Conservation (phyloP, 2,888 invertebrate genomes). For the Anorthoa munda region DNA sequence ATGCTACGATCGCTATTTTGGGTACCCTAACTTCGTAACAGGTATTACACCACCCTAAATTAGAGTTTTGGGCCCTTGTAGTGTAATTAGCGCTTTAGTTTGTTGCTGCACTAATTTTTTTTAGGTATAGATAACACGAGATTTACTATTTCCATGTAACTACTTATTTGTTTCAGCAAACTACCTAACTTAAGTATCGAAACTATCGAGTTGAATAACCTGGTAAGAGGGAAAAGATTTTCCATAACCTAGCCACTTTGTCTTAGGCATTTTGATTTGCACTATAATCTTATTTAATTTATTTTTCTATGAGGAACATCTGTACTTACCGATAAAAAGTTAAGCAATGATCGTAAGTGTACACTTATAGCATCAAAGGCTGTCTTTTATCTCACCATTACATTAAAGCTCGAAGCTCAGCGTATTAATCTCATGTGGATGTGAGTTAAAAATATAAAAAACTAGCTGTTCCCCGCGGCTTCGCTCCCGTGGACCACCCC, state of each 20-base stretch:
- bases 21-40: too few relatives aligned
- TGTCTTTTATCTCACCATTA: conserved; percentile 68
- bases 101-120: not conserved
- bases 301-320: conserved; percentile 28
- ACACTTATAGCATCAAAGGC: conserved; percentile 69
- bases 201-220: not conserved
- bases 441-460: conserved; percentile 75
- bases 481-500: too few relatives aligned
- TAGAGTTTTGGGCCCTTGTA: too few relatives aligned
- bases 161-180: not conserved
- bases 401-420: conserved; percentile 59
- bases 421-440: conserved; percentile 69
- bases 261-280: not conserved
- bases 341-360: conserved; percentile 40
- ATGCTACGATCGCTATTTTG: too few relatives aligned
- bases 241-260: too few relatives aligned
- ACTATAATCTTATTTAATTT: not conserved
- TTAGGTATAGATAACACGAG: too few relatives aligned
- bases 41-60: too few relatives aligned
- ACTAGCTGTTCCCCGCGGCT: too few relatives aligned
- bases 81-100: too few relatives aligned
- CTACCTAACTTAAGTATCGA: not conserved
- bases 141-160: not conserved
- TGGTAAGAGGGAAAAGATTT: not conserved
- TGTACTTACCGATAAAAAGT: conserved; percentile 28